Conservation (phyloP, 37 sponge, comb jelly and placozoan genomes). For the Oopsacas minuta region DNA sequence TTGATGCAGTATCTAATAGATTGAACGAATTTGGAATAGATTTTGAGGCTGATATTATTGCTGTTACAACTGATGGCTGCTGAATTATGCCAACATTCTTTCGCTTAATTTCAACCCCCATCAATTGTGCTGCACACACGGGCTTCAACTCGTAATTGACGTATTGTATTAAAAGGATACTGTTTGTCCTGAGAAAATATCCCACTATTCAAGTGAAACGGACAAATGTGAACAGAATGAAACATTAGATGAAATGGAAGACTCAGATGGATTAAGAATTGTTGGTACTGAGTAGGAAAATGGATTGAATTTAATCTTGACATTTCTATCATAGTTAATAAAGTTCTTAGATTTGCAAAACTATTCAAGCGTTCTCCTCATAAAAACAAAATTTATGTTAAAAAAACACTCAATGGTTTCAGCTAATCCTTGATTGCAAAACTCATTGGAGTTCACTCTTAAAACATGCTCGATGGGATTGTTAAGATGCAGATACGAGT, state of each 20-base stretch:
- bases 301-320: not conserved
- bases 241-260: constrained; percentile 16
- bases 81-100: not conserved
- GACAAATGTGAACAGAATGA: constrained; percentile 9
- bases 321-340: constrained; percentile 7
- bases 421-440: constrained; percentile 20
- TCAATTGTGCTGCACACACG: constrained; percentile 12
- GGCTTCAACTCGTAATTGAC: constrained; percentile 20
- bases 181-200: constrained; percentile 18
- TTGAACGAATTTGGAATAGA: constrained; percentile 13
- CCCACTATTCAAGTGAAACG: constrained; percentile 12
- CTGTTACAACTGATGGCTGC: constrained; percentile 17
- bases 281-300: constrained; percentile 6
- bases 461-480: constrained; percentile 3
- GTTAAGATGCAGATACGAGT: constrained; percentile 1
- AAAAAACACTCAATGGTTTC: constrained; percentile 10
- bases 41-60: constrained; percentile 14
- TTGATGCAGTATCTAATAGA: constrained; percentile 17
- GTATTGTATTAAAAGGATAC: constrained; percentile 9
- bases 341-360: constrained; percentile 8
- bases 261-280: constrained; percentile 9
- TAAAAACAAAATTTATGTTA: constrained; percentile 15
- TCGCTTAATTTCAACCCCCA: constrained; percentile 8
- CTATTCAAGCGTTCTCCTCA: constrained; percentile 18
- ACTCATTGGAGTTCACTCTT: constrained; percentile 18